A percentile compares a stretch with the other conserved stretches of the same genome.
phyloP scores from a whole-genome alignment of 2,888 invertebrate genomes.

The Trachelus stipa region DNA sequence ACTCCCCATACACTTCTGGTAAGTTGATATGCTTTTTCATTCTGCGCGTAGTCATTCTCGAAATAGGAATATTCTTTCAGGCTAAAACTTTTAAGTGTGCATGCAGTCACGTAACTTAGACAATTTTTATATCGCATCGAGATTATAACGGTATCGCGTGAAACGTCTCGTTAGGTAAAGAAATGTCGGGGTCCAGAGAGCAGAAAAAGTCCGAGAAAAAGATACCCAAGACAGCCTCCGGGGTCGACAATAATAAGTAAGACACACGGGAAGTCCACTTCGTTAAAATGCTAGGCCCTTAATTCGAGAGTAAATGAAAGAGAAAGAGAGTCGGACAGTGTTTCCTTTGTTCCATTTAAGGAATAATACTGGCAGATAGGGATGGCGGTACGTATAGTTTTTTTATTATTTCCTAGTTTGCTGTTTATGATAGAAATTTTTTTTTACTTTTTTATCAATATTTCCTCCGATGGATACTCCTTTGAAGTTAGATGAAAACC shows the following conservation, averaged over 20 bases:
- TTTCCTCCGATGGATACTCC: background rate
- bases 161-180: background rate
- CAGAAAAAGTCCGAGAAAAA: background rate
- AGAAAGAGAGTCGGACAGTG: background rate
- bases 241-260: background rate
- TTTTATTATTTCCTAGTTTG: background rate
- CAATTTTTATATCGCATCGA: background rate
- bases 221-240: background rate
- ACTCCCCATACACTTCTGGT: constrained; percentile 1
- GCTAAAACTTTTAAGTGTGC: background rate
- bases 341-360: background rate
- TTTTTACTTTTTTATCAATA: background rate
- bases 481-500: background rate
- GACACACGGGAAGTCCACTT: background rate
- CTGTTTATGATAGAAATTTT: background rate
- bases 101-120: background rate
- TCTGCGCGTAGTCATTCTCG: background rate
- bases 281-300: background rate
- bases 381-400: background rate
- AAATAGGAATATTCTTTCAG: background rate
- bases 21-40: background rate
- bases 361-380: background rate
- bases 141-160: background rate
- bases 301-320: background rate
- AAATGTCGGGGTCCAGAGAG: background rate